Base-by-base conservation (phyloP, 2,888 invertebrate genomes). In the Phortica magna region DNA sequence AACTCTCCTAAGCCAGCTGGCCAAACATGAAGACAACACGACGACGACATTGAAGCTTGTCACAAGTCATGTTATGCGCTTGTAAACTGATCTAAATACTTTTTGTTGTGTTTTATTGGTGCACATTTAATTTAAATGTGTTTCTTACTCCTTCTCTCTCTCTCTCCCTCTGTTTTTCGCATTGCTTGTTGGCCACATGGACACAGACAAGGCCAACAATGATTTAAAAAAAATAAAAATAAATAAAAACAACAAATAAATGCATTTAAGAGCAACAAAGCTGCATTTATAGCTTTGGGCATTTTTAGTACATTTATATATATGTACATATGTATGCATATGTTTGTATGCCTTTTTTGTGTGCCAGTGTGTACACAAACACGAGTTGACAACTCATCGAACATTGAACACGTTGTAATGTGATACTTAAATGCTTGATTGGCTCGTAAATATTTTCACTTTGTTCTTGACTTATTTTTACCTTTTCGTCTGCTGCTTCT, bases 321-420 rank as follows among this genome's bases (percentile, higher is more conserved):
- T 73, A 42, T 42, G 67, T 12, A 22, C 39, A 59, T n/a, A 64
- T 19, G 73, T 9, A 10, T 61, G 22, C 10, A 4, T 9, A 14
- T 73, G 48, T n/a, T 17, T 41, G 43, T 9, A n/a, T 67, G 67
- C n/a, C n/a, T n/a, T n/a, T n/a, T 67, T 2, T n/a, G 67, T n/a
- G n/a, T 61, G 19, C 31, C 14, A 61, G 48, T 64, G 48, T 75
- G 72, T 78, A 80, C 80, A 81, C 81, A 89, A 89, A 89, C 89
- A 89, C 84, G 90, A 90, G 89, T 90, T 90, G 91, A 90, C 91
- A 90, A 90, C 90, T 90, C 91, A 90, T 90, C 91, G 90, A 89
- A 89, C 90, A 90, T 88, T 90, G 88, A 89, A 91, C 90, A 90
- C 85, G 90, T 88, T 90, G 90, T 90, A 90, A 90, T 91, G 88